phyloP scores from a whole-genome alignment of 2,888 invertebrate species.

The Trypoxylon attenuatum region DNA sequence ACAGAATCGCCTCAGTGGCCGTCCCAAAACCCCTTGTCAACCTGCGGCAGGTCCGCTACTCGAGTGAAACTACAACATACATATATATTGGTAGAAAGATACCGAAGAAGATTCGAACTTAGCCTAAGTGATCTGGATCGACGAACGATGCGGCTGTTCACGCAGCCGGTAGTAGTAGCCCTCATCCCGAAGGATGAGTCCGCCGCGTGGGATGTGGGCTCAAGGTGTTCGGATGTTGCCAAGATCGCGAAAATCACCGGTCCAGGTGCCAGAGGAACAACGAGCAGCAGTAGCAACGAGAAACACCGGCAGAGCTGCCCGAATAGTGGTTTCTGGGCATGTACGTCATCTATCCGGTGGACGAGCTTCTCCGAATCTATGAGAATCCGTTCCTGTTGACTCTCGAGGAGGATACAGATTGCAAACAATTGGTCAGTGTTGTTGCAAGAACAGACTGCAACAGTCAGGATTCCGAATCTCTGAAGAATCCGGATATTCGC shows the following conservation, averaged over 20 bases:
- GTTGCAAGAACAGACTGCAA: not conserved
- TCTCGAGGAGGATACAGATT: not conserved
- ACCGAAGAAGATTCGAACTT: not conserved
- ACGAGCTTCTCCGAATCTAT: conserved; percentile 70
- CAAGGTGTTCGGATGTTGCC: conserved; percentile 33
- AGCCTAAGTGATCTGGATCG: not conserved
- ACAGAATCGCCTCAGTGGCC: no score
- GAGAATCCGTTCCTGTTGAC: conserved; percentile 53
- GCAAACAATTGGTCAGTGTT: not conserved
- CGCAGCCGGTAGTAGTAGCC: conserved; percentile 1
- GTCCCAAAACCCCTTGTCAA: no score
- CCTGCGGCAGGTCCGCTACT: no score
- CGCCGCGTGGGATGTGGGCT: conserved; percentile 9
- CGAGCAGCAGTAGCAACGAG: not conserved
- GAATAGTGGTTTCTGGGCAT: conserved; percentile 64
- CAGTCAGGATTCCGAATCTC: no score
- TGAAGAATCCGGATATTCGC: no score
- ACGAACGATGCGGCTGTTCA: not conserved
- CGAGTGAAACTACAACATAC: no score
- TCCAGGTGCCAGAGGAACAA: not conserved
- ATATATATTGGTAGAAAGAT: no score
- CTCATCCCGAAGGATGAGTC: not conserved
- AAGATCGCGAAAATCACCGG: conserved; percentile 48
- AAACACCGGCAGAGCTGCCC: not conserved
- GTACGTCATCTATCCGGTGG: conserved; percentile 72